Conservation (phyloP, 2,888 invertebrate genomes). For the Eupithecia pulchellata region DNA sequence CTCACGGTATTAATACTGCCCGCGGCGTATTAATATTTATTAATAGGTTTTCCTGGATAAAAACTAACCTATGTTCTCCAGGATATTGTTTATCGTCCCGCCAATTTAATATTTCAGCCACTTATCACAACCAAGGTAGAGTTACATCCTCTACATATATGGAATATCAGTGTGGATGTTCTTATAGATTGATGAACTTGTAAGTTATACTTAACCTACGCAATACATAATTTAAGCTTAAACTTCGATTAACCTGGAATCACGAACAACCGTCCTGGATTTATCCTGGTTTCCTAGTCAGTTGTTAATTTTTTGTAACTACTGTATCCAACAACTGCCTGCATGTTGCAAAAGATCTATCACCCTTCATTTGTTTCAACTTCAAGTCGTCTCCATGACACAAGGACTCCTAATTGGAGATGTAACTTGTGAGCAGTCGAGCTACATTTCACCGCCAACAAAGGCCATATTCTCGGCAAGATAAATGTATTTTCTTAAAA, state of each 20-base stretch:
- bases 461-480: constrained; percentile 39
- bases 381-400: background rate
- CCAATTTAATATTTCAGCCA: background rate
- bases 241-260: background rate
- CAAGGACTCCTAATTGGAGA: constrained; percentile 22
- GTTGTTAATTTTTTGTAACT: background rate
- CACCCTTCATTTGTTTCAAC: background rate
- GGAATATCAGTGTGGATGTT: no score
- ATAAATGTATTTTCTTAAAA: constrained; percentile 54
- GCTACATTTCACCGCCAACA: constrained; percentile 32
- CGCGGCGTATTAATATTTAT: no score
- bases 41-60: background rate
- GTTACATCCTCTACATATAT: background rate
- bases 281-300: background rate
- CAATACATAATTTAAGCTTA: background rate
- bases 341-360: background rate
- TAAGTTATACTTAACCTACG: no score
- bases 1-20: background rate
- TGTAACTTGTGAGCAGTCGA: constrained; percentile 3
- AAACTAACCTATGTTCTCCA: background rate
- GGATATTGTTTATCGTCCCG: background rate
- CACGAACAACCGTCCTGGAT: background rate
- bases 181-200: no score
- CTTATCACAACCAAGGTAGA: background rate
- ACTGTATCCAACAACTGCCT: background rate